Conservation (phyloP, 2,113 vertebrate genomes). For the Aix galericulata region DNA sequence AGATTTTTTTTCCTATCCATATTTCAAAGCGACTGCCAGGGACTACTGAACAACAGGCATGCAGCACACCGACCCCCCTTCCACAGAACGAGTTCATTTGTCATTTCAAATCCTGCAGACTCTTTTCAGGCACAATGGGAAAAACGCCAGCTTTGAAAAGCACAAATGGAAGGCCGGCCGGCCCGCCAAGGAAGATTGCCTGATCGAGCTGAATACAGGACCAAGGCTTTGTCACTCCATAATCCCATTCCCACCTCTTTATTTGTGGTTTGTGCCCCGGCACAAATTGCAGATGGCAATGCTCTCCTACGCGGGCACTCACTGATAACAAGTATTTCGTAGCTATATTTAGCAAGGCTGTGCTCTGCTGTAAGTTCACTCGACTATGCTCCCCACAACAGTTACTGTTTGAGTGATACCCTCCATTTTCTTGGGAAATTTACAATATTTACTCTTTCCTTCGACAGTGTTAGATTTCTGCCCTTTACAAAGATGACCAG, state of each 20-base stretch:
- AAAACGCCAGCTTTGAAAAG: neutral
- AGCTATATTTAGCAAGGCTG: neutral
- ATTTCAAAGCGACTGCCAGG: neutral
- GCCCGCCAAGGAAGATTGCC: neutral
- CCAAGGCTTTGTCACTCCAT: neutral
- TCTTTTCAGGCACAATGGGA: neutral
- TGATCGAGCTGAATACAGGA: accelerated
- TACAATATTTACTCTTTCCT: neutral
- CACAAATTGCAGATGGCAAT: neutral
- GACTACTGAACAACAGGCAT: neutral
- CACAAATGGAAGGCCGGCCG: neutral
- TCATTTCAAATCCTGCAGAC: neutral
- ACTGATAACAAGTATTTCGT: neutral
- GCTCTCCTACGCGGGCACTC: neutral
- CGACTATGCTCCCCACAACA: neutral
- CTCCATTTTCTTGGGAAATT: neutral
- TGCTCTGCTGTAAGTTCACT: neutral
- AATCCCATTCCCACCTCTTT: neutral
- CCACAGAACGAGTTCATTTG: neutral
- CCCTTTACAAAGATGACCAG: accelerated
- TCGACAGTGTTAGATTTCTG: neutral
- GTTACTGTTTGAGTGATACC: neutral
- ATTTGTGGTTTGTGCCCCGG: neutral
- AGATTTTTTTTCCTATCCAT: neutral
- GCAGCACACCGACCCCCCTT: neutral